Conservation (phyloP, 1,140 invertebrate genomes). For the Drosophila kepulauana region DNA sequence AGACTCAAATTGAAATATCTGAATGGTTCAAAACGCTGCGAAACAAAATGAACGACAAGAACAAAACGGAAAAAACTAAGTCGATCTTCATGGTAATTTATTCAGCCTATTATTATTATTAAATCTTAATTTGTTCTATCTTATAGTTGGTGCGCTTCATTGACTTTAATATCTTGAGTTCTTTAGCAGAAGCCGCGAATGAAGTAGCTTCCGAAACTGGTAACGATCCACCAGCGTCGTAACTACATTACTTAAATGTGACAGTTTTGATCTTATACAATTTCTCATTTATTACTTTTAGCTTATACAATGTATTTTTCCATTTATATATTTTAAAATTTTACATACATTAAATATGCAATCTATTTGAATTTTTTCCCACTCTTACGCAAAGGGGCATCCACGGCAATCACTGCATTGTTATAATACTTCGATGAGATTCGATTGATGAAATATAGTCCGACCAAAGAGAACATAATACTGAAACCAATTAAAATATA, state of each 20-base stretch:
- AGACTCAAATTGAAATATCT: slow-evolving; percentile 22
- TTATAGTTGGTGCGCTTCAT: slow-evolving; percentile 55
- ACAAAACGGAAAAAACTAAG: slow-evolving; percentile 33
- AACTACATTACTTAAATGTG: background rate
- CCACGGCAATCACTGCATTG: slow-evolving; percentile 45
- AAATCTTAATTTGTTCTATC: background rate
- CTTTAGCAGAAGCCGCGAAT: slow-evolving; percentile 43
- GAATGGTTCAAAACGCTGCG: slow-evolving; percentile 57
- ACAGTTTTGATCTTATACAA: background rate
- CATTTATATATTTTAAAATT: background rate
- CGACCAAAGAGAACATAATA: slow-evolving; percentile 76
- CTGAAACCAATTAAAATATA: slow-evolving; percentile 38
- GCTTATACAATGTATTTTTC: slow-evolving; percentile 10
- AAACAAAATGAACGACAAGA: slow-evolving; percentile 53
- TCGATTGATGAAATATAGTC: slow-evolving; percentile 79
- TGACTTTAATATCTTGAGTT: slow-evolving; percentile 58
- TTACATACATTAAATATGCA: background rate
- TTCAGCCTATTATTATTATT: background rate
- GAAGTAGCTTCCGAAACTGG: slow-evolving; percentile 56
- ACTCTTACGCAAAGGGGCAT: slow-evolving; percentile 50
- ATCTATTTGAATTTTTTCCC: slow-evolving; percentile 68
- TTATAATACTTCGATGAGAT: slow-evolving; percentile 80
- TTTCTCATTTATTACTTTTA: slow-evolving; percentile 2
- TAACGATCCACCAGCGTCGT: slow-evolving; percentile 27
- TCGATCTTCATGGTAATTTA: slow-evolving; percentile 30